These are phyloP conservation scores for Sycophila texana DNA, from an alignment of 2,888 invertebrate species.

Conservation along the genomic window DNA sequence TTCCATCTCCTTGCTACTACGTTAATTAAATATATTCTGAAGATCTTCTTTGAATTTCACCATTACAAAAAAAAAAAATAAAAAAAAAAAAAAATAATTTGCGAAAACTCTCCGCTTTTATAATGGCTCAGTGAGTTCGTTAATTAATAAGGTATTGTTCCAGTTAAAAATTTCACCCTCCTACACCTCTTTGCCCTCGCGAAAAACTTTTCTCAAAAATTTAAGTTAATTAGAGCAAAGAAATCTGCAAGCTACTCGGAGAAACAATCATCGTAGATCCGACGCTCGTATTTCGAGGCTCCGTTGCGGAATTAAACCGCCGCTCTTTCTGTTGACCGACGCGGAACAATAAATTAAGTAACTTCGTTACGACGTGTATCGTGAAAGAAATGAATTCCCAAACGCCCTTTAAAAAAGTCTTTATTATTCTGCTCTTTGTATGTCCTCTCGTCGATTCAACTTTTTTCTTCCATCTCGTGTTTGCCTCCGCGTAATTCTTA, in stretches of 20 bases:
- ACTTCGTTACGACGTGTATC: no score
- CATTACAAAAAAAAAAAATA: constrained; percentile 27
- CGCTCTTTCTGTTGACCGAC: no score
- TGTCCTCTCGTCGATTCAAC: no score
- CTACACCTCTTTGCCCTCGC: neutral
- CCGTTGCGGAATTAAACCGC: no score
- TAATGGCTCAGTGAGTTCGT: constrained; percentile 1
- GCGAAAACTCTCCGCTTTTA: constrained; percentile 15
- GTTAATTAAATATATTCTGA: constrained; percentile 46
- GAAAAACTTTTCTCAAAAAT: neutral
- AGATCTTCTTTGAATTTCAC: constrained; percentile 25
- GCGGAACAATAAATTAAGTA: no score
- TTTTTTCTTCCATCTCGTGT: no score
- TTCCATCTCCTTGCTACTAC: neutral
- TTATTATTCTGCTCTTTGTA: no score
- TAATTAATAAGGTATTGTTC: constrained; percentile 48
- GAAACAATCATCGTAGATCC: no score
- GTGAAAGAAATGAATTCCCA: no score
- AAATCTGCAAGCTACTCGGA: neutral
- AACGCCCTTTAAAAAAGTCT: no score
- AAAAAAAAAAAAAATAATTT: constrained; percentile 39
- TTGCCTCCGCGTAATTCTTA: no score
- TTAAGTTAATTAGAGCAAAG: constrained; percentile 31
- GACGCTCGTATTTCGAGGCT: no score
- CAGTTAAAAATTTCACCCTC: neutral